A percentile compares a stretch with the other conserved stretches of the same genome.
These are phyloP conservation scores for Ernsta delagoae DNA, from an alignment of 2,888 invertebrate genomes.

Conservation along the genomic window DNA sequence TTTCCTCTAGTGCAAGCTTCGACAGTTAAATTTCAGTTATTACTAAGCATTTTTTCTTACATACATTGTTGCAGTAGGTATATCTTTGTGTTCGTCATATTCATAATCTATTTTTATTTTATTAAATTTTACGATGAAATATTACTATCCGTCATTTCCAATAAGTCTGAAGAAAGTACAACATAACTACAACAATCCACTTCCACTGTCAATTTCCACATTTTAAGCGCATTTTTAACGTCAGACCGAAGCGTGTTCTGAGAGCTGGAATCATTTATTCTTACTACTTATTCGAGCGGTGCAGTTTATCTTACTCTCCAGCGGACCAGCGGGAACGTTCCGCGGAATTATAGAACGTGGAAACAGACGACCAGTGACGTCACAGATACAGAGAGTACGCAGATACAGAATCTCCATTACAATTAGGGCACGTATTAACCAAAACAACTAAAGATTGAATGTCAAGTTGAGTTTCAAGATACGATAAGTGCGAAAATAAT, in stretches of 20 bases:
- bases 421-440: not conserved
- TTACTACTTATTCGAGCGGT: not conserved
- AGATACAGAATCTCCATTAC: not conserved
- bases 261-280: not conserved
- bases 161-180: too few species aligned
- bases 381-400: not conserved
- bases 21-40: not conserved
- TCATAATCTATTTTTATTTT: too few species aligned
- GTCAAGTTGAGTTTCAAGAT: too few species aligned
- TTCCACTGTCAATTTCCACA: not conserved
- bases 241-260: not conserved
- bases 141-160: too few species aligned
- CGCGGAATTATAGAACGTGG: constrained; percentile 5
- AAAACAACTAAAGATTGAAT: too few species aligned
- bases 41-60: not conserved
- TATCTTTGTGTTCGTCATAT: too few species aligned
- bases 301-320: constrained; percentile 10
- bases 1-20: not conserved
- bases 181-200: too few species aligned
- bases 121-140: too few species aligned
- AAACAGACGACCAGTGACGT: not conserved
- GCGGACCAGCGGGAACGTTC: not conserved
- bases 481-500: too few species aligned
- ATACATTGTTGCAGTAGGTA: too few species aligned
- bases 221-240: not conserved